Percentiles rank a stretch among this genome's conserved stretches.
phyloP scores from a whole-genome alignment of 2,113 vertebrate species.

The Tursiops truncatus region DNA sequence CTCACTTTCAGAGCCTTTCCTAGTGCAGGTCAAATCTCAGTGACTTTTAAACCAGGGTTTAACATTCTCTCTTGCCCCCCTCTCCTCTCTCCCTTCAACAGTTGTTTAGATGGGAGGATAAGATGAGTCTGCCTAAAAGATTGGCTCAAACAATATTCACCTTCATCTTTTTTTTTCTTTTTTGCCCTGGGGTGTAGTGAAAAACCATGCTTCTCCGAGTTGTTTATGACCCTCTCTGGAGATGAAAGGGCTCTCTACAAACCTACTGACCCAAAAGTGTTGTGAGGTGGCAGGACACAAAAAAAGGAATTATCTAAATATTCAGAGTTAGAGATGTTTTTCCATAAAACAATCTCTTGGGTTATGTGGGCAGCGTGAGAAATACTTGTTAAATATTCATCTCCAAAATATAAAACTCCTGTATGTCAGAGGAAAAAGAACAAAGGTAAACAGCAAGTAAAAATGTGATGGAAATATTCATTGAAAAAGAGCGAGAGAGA shows the following conservation, averaged over 20 bases:
- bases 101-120: neutral
- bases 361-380: neutral
- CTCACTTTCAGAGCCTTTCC: neutral
- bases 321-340: neutral
- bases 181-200: neutral
- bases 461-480: neutral
- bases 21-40: neutral
- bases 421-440: neutral
- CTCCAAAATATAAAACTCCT: neutral
- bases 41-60: neutral
- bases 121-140: neutral
- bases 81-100: neutral
- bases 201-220: neutral
- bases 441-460: neutral
- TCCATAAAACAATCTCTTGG: neutral
- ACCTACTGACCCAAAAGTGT: neutral
- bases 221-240: neutral
- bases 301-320: neutral
- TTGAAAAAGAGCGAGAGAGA: neutral
- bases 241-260: constrained; percentile 21
- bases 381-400: neutral
- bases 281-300: neutral
- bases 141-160: neutral
- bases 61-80: neutral
- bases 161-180: neutral